Evolutionary conservation across 64 coral and sea anemone species (phyloP).

Genomic region (Actinia tenebrosa): DNA sequence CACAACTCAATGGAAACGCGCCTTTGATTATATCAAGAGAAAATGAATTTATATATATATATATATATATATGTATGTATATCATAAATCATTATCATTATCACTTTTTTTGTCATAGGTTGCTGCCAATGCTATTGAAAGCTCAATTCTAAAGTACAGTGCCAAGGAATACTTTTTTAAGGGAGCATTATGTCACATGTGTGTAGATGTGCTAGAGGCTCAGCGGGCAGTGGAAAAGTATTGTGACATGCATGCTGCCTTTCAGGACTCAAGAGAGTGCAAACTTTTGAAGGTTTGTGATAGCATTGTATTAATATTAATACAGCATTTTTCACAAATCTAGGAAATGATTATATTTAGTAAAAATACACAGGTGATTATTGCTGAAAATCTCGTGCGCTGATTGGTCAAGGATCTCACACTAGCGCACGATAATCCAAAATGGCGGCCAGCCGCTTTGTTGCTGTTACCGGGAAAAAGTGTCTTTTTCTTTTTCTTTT

Average conservation of each 20-base stretch:
- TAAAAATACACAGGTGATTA: too few relatives aligned
- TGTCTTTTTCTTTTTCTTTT: too few relatives aligned
- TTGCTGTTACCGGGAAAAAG: too few relatives aligned
- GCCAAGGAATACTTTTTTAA: conserved; percentile 99
- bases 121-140: conserved; percentile 92
- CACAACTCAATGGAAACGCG: too few relatives aligned
- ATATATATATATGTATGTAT: neutral
- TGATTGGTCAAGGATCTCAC: too few relatives aligned
- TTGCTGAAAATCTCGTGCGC: too few relatives aligned
- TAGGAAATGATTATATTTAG: neutral
- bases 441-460: too few relatives aligned
- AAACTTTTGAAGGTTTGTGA: conserved; percentile 71
- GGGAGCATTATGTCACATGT: conserved; percentile 94
- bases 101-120: conserved; percentile 33
- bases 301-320: too few relatives aligned
- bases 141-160: conserved; percentile 95
- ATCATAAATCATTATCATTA: too few relatives aligned
- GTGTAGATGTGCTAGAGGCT: conserved; percentile 80
- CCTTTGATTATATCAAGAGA: too few relatives aligned
- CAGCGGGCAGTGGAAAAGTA: conserved; percentile 92
- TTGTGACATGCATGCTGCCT: conserved; percentile 97
- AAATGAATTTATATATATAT: too few relatives aligned
- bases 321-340: neutral
- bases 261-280: conserved; percentile 92
- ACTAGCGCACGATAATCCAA: too few relatives aligned